Conservation (phyloP, 2,113 vertebrate species). For the Probosciger aterrimus region DNA sequence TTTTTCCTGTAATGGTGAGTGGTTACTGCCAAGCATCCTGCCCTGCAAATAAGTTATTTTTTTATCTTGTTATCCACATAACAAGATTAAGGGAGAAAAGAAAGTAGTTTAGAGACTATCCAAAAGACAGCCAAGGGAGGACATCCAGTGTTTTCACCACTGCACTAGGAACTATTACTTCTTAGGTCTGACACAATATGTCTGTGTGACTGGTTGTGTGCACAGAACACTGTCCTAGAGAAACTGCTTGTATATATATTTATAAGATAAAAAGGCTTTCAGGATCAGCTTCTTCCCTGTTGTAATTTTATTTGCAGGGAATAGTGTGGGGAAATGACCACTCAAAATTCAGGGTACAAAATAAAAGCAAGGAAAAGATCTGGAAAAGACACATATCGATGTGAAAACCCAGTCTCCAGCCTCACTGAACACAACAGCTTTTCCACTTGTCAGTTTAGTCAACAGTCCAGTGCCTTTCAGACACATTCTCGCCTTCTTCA, state of each 20-base stretch:
- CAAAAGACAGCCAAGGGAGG: neutral
- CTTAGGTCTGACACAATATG: neutral
- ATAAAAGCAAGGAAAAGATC: neutral
- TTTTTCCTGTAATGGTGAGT: neutral
- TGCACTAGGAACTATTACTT: neutral
- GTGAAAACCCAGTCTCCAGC: neutral
- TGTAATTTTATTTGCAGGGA: neutral
- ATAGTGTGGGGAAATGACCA: neutral
- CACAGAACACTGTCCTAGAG: neutral
- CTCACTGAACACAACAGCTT: neutral
- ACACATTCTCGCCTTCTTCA: neutral
- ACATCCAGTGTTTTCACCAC: neutral
- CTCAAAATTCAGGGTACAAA: neutral
- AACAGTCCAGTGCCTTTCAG: neutral
- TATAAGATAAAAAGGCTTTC: neutral
- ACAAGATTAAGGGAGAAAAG: neutral
- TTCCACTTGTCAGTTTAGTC: neutral
- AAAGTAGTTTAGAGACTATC: neutral
- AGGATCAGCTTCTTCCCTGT: neutral
- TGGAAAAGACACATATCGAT: neutral
- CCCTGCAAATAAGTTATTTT: neutral
- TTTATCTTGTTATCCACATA: neutral
- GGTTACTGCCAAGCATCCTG: slow-evolving; percentile 6
- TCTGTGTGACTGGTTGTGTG: neutral
- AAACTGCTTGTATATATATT: neutral